These are phyloP conservation scores for Capromys pilorides DNA, from an alignment of 2,797 vertebrate species.

Conservation along the genomic window DNA sequence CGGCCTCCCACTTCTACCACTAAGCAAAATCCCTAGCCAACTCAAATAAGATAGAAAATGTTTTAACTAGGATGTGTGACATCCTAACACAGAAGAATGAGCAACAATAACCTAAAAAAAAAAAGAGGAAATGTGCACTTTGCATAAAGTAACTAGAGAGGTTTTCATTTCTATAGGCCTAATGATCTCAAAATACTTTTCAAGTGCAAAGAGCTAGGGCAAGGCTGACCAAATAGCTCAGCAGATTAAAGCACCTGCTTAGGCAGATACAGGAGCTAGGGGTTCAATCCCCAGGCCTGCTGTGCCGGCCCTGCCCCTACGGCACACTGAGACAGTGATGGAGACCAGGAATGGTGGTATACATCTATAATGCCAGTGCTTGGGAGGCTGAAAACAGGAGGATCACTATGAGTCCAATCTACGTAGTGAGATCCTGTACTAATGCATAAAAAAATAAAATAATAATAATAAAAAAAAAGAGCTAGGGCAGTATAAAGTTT, in stretches of 20 bases:
- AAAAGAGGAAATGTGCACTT: background rate
- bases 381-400: no score
- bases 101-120: background rate
- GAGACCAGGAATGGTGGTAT: no score
- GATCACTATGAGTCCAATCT: no score
- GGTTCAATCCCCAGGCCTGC: no score
- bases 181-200: background rate
- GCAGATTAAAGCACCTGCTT: no score
- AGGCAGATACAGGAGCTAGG: no score
- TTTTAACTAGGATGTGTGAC: background rate
- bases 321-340: no score
- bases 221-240: no score
- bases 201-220: background rate
- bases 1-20: background rate
- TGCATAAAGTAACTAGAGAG: background rate
- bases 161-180: background rate
- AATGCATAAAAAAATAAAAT: no score
- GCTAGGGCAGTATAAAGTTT: background rate
- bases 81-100: background rate
- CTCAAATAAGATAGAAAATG: constrained; percentile 15
- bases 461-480: background rate
- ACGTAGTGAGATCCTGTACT: no score
- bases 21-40: background rate
- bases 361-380: no score
- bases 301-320: no score